Conservation (phyloP, 2,797 vertebrate genomes). For the Alectoris magna region DNA sequence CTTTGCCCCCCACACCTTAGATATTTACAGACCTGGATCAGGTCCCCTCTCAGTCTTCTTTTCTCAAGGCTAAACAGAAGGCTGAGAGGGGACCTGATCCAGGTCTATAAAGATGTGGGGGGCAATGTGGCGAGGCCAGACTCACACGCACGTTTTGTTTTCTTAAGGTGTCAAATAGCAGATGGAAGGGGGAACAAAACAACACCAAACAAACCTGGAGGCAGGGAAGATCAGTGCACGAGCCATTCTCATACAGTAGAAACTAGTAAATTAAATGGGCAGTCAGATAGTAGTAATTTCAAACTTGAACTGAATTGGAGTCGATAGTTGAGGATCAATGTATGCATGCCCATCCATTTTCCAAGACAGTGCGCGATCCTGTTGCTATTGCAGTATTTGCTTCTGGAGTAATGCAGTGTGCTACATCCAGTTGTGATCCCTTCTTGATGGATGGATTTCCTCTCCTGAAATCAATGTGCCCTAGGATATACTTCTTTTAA, state of each 20-base stretch:
- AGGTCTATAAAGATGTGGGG: too few relatives aligned
- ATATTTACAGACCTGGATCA: too few relatives aligned
- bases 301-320: background rate
- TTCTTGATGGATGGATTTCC: conserved; percentile 26
- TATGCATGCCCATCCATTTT: background rate
- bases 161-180: background rate
- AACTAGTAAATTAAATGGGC: background rate
- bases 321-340: background rate
- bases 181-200: background rate
- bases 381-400: background rate
- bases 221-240: rapidly evolving
- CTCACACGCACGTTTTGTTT: background rate
- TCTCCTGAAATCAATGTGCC: background rate
- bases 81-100: too few relatives aligned
- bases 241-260: background rate
- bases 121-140: too few relatives aligned
- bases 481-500: background rate
- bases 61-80: too few relatives aligned
- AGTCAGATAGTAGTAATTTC: background rate
- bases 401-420: background rate
- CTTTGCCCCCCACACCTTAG: too few relatives aligned
- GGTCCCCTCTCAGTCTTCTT: too few relatives aligned
- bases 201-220: background rate
- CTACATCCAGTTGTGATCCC: background rate
- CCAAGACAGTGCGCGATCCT: background rate